These are phyloP conservation scores for Conopomorpha cramerella DNA, from an alignment of 1,140 invertebrate genomes.

Conservation along the genomic window DNA sequence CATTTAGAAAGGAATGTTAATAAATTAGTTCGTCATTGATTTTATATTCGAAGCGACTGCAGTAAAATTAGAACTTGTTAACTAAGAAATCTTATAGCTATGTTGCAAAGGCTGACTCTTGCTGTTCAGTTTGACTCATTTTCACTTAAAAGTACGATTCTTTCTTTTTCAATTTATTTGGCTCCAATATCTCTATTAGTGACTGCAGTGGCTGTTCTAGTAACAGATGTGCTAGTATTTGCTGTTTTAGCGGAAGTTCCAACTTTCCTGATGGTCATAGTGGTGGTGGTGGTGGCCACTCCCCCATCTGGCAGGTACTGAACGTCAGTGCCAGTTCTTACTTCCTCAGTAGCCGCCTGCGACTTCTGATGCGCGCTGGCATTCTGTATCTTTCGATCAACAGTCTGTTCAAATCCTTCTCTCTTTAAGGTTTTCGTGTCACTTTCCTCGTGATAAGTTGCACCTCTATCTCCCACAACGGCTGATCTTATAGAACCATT, in stretches of 20 bases:
- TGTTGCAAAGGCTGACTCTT: too few relatives aligned
- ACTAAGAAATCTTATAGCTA: too few relatives aligned
- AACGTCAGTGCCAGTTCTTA: conserved; percentile 30
- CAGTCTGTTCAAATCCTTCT: conserved; percentile 32
- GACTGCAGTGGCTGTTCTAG: conserved; percentile 30
- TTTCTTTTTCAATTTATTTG: conserved; percentile 19
- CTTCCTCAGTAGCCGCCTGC: conserved; percentile 33
- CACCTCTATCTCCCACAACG: conserved; percentile 27
- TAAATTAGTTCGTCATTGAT: too few relatives aligned
- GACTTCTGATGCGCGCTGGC: conserved; percentile 31
- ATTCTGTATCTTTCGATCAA: conserved; percentile 27
- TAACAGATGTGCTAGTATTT: conserved; percentile 28
- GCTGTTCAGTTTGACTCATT: too few relatives aligned
- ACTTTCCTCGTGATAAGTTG: conserved; percentile 19
- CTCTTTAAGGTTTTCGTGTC: conserved; percentile 24
- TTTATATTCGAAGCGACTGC: too few relatives aligned
- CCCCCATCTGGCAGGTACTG: conserved; percentile 39
- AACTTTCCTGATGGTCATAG: conserved; percentile 36
- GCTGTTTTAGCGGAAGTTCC: conserved; percentile 35
- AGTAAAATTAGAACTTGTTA: too few relatives aligned
- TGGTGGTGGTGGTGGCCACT: conserved; percentile 36
- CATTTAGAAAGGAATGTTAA: too few relatives aligned
- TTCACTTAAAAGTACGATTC: background rate
- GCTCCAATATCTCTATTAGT: conserved; percentile 41
- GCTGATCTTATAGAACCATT: conserved; percentile 29